Evolutionary conservation across 2,888 invertebrate species (phyloP).

Genomic region (Sinentomon sp.): DNA sequence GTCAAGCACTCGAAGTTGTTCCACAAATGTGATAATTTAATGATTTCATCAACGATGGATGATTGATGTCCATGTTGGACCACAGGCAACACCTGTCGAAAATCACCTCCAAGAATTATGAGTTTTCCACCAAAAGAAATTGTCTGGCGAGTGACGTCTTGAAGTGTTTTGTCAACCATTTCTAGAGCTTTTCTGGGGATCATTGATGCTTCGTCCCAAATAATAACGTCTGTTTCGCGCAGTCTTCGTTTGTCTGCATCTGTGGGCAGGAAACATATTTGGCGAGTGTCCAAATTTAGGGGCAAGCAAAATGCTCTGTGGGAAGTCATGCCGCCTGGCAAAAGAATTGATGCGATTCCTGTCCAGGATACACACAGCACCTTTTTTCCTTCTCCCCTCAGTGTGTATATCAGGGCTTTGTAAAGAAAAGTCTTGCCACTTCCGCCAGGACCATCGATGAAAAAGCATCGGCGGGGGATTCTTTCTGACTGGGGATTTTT

Average conservation of each 20-base stretch:
- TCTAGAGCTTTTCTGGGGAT: constrained; percentile 5
- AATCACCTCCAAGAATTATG: constrained; percentile 13
- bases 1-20: constrained; percentile 5
- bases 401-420: constrained; percentile 13
- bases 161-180: constrained; percentile 6
- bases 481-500: neutral
- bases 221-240: constrained; percentile 6
- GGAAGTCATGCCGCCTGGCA: constrained; percentile 19
- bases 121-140: constrained; percentile 12
- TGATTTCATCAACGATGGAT: constrained; percentile 6
- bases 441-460: constrained; percentile 22
- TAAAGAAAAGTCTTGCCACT: constrained; percentile 22
- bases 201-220: constrained; percentile 10
- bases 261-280: neutral
- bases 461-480: constrained; percentile 11
- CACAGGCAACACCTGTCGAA: constrained; percentile 12
- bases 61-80: constrained; percentile 7
- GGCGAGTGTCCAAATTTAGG: no score
- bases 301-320: constrained; percentile 19
- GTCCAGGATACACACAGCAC: constrained; percentile 17
- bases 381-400: constrained; percentile 11
- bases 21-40: constrained; percentile 10
- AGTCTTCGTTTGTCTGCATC: neutral
- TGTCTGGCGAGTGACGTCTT: constrained; percentile 5
- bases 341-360: constrained; percentile 19